Evolutionary conservation across 1,140 invertebrate genomes (phyloP), one percentile per base, ranked within the genome.

Genomic region (Trichogramma pretiosum): DNA sequence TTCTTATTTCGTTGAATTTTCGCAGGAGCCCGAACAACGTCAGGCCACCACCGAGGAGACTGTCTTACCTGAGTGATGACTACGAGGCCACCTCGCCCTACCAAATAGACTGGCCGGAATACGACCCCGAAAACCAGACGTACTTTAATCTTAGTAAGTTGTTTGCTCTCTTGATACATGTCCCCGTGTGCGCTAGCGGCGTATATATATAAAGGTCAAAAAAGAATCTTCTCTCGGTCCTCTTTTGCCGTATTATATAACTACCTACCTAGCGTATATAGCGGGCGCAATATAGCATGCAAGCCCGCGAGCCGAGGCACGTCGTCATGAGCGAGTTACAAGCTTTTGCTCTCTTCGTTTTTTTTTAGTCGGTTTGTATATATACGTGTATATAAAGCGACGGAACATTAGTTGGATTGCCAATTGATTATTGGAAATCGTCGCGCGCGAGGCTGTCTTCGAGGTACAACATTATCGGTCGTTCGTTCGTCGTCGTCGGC

Each of bases 51-150:
- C 81, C 75, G 36, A 78, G 72, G 68, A 77, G 72, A 46, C 69
- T 72, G 23, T 66, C 63, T 46, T 80, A 75, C 67, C 64, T 75
- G 28, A 79, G 73, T 9, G 68, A 76, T 3, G 75, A 75, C 53
- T 67, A 68, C 35, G 73, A 74, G 47, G 77, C 81, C 39, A 70
- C 68, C 46, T 38, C 17, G 14, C 77, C 79, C 52, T 85, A 82
- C 55, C 80, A 84, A 38, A 62, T 82, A 8, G 80, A 85, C 33
- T 92, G 89, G 89, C 85, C 85, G 0, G 78, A 82, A 43, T 93
- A 87, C 55, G 82, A 85, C 55, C 64, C 72, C 3, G 67, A 73
- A 2, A 77, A 83, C 51, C 83, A 87, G 59, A 77, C 77, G 13
- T 91, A 86, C 67, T 70, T 90, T 18, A 79, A 81, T 67, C 68